Conservation (phyloP, 2,888 invertebrate genomes). For the Diabrotica balteata region DNA sequence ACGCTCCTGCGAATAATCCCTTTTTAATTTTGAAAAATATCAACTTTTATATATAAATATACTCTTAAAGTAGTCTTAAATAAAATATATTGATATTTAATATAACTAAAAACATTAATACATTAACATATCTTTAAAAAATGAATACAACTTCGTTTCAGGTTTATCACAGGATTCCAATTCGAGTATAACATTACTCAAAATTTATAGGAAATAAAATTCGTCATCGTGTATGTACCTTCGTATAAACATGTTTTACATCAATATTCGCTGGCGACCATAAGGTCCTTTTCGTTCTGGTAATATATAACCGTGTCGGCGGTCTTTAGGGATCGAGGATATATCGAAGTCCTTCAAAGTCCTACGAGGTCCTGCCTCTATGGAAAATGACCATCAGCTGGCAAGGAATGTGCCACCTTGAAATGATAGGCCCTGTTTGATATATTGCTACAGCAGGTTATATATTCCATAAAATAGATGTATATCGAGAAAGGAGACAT, state of each 20-base stretch:
- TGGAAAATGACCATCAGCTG: constrained; percentile 44
- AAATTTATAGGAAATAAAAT: constrained; percentile 39
- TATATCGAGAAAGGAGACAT: constrained; percentile 39
- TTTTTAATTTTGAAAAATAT: too few species aligned
- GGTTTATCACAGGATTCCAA: too few species aligned
- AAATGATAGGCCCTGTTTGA: constrained; percentile 59
- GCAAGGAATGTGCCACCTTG: constrained; percentile 55
- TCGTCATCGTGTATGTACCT: constrained; percentile 36
- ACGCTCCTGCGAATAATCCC: too few species aligned
- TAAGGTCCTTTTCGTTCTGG: constrained; percentile 24
- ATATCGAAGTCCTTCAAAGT: constrained; percentile 23
- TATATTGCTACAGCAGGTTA: constrained; percentile 58
- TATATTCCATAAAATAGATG: constrained; percentile 58
- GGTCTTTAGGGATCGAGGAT: constrained; percentile 40
- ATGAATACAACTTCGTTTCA: too few species aligned
- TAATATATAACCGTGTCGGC: constrained; percentile 39
- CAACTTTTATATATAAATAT: too few species aligned
- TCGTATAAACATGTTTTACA: constrained; percentile 41
- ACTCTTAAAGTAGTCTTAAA: too few species aligned
- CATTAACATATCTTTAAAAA: too few species aligned
- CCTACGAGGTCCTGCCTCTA: constrained; percentile 38
- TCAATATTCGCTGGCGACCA: constrained; percentile 36
- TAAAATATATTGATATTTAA: too few species aligned
- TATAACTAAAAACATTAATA: too few species aligned
- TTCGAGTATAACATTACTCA: constrained; percentile 21